These are phyloP conservation scores for Melanotus villosus DNA, from an alignment of 2,888 invertebrate species.

Conservation along the genomic window DNA sequence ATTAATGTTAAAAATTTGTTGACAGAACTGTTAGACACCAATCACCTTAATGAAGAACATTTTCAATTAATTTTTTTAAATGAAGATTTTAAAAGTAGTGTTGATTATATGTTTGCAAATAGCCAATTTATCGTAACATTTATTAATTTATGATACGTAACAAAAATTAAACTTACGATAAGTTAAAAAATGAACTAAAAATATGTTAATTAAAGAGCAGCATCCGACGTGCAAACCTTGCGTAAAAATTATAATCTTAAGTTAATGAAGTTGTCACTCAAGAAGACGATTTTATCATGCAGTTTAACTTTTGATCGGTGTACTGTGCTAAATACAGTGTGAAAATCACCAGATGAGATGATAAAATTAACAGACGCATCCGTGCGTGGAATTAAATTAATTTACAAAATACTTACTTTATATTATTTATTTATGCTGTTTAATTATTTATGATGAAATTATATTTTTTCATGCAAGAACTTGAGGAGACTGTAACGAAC, in stretches of 20 bases:
- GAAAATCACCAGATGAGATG: constrained; percentile 30
- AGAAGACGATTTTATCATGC: constrained; percentile 46
- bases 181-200: constrained; percentile 2
- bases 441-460: background rate
- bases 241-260: constrained; percentile 50
- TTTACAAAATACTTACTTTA: constrained; percentile 27
- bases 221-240: constrained; percentile 45
- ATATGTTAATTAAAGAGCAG: constrained; percentile 54
- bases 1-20: background rate
- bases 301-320: constrained; percentile 55
- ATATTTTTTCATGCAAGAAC: background rate
- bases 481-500: background rate
- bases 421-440: background rate
- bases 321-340: constrained; percentile 48
- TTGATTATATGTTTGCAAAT: constrained; percentile 13
- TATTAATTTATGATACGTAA: constrained; percentile 1
- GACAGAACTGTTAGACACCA: constrained; percentile 9
- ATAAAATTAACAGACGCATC: constrained; percentile 23
- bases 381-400: constrained; percentile 28
- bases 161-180: background rate
- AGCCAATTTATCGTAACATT: constrained; percentile 1
- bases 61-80: constrained; percentile 24
- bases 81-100: background rate
- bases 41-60: constrained; percentile 10
- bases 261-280: constrained; percentile 66